Base-by-base conservation (phyloP, 2,113 vertebrate genomes). In the sheep (Ovis aries) region DNA sequence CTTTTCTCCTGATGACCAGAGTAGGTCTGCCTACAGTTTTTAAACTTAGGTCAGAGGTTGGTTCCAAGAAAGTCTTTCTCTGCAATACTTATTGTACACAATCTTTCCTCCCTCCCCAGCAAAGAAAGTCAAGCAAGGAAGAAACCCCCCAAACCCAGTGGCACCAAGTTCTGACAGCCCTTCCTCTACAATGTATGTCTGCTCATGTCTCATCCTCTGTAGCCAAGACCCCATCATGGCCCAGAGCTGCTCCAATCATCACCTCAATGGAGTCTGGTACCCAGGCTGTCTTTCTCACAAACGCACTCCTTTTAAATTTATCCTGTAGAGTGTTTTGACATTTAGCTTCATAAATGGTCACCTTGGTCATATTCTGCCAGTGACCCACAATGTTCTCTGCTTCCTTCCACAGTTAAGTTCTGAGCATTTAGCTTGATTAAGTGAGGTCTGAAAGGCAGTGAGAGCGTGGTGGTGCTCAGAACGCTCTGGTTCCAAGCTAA, bases 381-480 rank as follows among this genome's bases (percentile, higher is more conserved):
- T 6, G 40, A 64, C 33, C 21, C n/a, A 2, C 53, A 29, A 43
- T 55, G 23, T 36, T n/a, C 57, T 64, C 33, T 87, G 74, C 23
- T 71, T 52, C 67, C 31, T 64, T 86, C 27, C 19, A 1, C 50
- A 59, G 64, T 14, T 50, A 43, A 31, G 19, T 45, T 43, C 43
- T 33, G n/a, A 27, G 10, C 36, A 15, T 23, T 31, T 17, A 13
- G 77, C 43, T 67, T 11, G 29, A 11, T 33, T 8, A 19, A 71
- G 21, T 57, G 27, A 13, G 7, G 31, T 88, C 78, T n/a, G 74
- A 50, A 45, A 31, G 59, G 25, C 27, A 40, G 8, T 7, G 45
- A 7, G 40, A 33, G 10, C 1, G 3, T 0, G 0, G 33, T 2
- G 23, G 9, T 0, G 27, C 33, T 33, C n/a, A 33, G 15, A 13